phyloP scores from a whole-genome alignment of 1,140 invertebrate species.

The Scylla paramamosain region DNA sequence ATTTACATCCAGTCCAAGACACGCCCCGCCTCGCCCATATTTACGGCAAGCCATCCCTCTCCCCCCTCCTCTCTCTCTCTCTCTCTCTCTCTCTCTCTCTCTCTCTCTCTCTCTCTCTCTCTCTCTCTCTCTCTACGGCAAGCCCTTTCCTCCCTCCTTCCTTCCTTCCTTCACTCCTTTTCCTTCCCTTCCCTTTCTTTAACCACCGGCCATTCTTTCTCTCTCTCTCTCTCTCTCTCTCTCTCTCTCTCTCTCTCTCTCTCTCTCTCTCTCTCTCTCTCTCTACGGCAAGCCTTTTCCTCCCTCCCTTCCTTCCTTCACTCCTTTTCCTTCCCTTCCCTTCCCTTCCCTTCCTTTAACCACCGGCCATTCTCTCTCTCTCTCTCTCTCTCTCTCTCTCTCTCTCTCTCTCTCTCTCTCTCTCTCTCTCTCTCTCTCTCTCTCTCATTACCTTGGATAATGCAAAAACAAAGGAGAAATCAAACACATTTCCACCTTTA shows the following conservation, averaged over 20 bases:
- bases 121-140: constrained; percentile 34
- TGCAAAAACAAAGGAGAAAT: too few relatives aligned
- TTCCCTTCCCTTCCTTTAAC: background rate
- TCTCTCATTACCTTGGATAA: background rate
- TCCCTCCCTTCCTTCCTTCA: too few relatives aligned
- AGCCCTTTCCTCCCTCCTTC: background rate
- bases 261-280: constrained; percentile 49
- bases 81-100: constrained; percentile 25
- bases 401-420: constrained; percentile 44
- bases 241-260: background rate
- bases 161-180: background rate
- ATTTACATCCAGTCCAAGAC: too few relatives aligned
- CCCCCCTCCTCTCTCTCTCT: background rate
- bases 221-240: too few relatives aligned
- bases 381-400: too few relatives aligned
- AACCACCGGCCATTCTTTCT: too few relatives aligned
- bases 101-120: background rate
- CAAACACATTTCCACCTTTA: background rate
- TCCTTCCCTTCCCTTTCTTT: background rate
- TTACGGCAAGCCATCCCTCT: background rate
- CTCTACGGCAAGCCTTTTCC: background rate
- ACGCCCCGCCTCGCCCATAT: background rate
- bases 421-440: constrained; percentile 36
- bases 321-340: background rate
- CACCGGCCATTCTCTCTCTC: background rate